phyloP scores from a whole-genome alignment of 2,113 vertebrate genomes.

The Cyrtonyx montezumae region DNA sequence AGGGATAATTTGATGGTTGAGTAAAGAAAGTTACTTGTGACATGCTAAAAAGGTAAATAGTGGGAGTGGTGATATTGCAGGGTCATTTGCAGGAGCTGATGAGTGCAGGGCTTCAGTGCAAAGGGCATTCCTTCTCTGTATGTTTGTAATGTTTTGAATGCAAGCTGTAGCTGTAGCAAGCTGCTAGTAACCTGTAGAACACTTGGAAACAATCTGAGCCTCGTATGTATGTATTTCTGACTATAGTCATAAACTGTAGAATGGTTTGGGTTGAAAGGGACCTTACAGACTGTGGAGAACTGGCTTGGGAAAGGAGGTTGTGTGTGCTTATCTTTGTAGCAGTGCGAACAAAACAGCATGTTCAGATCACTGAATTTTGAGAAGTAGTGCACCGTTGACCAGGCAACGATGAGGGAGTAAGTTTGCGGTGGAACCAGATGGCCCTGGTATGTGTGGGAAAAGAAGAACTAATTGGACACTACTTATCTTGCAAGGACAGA shows the following conservation, averaged over 20 bases:
- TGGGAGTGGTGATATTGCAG: background rate
- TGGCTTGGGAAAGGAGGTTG: no score
- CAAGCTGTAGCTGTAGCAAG: background rate
- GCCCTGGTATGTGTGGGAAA: no score
- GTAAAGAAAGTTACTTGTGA: background rate
- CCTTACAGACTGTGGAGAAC: no score
- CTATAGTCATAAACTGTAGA: background rate
- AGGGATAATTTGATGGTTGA: constrained; percentile 41
- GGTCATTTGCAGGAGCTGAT: background rate
- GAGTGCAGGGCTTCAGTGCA: background rate
- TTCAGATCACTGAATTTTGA: no score
- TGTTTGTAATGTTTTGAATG: background rate
- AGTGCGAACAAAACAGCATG: no score
- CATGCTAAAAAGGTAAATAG: background rate
- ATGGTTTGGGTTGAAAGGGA: no score
- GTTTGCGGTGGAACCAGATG: no score
- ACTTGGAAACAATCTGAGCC: background rate
- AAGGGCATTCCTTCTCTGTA: background rate
- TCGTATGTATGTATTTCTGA: background rate
- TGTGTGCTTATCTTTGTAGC: no score
- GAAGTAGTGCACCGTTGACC: no score
- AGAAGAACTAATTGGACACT: no score
- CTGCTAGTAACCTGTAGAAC: background rate
- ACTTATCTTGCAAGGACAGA: no score
- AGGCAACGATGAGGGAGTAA: no score